Evolutionary conservation across 1,140 invertebrate species (phyloP), one percentile per base, ranked within the genome.

Genomic region (Scaptomyza hsui): DNA sequence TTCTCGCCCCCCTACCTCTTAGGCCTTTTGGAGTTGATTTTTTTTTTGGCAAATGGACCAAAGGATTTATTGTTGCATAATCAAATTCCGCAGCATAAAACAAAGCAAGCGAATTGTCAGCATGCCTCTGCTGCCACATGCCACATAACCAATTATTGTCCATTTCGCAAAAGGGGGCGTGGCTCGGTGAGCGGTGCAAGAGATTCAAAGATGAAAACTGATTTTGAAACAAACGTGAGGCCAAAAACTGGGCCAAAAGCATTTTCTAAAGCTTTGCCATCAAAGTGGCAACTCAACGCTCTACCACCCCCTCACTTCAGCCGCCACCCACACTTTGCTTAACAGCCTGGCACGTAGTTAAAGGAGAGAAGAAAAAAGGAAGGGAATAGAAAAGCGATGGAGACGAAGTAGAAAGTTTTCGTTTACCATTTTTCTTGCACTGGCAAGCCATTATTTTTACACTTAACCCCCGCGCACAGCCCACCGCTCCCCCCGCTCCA

Each of bases 61-160:
- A 81, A 77, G 80, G 79, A 86, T 85, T 85, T 85, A 85, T 86
- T 86, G 81, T 85, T 74, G 73, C 77, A 74, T 85, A 77, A 85
- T 85, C 77, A 85, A 86, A 85, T 85, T 86, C 81, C 73, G 79
- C 35, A 41, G 76, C 56, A 71, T 71, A 67, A 82, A 78, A 82
- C 79, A 82, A 78, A 64, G 72, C 72, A 70, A 70, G 76, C 65
- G 85, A 85, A 85, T 85, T 85, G 80, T 80, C 81, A 79, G 63
- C 63, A 71, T 85, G 70, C 72, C 72, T 79, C 60, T 79, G 37
- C 44, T n/a, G n/a, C 26, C 26, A 29, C 63, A 68, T 53, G 42
- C 71, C 44, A 45, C 53, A 60, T 60, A 35, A 35, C 19, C 37
- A 51, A 60, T 60, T 26, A 68, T 44, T 70, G 59, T 39, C 35